These are phyloP conservation scores for Chondrosia reniformis DNA, from an alignment of 37 sponge, comb jelly and placozoan species.

Conservation along the genomic window DNA sequence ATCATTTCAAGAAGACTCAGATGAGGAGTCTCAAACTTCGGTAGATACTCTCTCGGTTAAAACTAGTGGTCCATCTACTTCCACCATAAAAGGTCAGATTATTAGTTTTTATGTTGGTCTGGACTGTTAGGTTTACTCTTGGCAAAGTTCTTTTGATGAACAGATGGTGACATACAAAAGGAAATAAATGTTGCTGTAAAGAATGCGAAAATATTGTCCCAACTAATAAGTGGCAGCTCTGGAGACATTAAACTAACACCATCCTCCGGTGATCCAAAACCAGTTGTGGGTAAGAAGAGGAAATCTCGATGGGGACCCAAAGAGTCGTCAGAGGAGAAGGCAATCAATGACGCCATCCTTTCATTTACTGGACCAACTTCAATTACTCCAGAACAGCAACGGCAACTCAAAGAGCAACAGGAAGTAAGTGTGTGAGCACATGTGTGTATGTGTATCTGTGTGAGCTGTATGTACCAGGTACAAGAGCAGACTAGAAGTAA, in stretches of 20 bases:
- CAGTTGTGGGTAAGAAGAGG: neutral
- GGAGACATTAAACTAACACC: neutral
- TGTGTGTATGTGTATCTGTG: constrained; percentile 8
- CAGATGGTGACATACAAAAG: constrained; percentile 20
- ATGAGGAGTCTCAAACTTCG: neutral
- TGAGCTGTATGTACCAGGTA: neutral
- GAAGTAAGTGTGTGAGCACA: constrained; percentile 37
- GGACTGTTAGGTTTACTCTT: neutral
- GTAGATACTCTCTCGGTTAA: neutral
- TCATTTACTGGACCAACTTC: constrained; percentile 31
- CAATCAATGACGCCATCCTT: constrained; percentile 33
- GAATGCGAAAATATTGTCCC: neutral
- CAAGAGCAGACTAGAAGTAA: no score
- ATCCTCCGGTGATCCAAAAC: no score
- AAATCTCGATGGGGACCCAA: neutral
- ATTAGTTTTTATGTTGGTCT: neutral
- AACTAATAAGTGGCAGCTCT: neutral
- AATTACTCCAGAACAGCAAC: constrained; percentile 45
- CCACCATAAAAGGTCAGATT: neutral
- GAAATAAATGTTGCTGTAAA: neutral
- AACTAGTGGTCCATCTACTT: neutral
- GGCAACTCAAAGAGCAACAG: constrained; percentile 68
- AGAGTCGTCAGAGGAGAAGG: constrained; percentile 10
- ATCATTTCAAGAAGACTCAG: neutral
- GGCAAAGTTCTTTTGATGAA: constrained; percentile 1